Evolutionary conservation across 2,888 invertebrate genomes (phyloP).

Genomic region (Laspeyria flexula): DNA sequence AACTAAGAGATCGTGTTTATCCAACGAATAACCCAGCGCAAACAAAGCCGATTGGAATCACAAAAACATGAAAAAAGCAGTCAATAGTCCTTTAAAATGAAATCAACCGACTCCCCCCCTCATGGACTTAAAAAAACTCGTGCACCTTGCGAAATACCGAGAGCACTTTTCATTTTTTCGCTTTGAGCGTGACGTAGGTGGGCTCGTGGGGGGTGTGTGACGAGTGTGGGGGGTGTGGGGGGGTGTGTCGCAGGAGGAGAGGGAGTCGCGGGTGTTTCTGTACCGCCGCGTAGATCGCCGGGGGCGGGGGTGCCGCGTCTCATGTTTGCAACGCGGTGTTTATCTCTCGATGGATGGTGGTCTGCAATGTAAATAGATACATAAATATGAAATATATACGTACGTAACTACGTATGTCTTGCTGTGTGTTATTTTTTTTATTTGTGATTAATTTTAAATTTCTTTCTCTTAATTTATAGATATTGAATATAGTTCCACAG

Average conservation of each 20-base stretch:
- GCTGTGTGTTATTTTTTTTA: too few species aligned
- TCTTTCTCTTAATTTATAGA: too few species aligned
- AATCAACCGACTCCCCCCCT: slow-evolving; percentile 17
- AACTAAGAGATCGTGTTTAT: background rate
- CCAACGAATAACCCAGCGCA: slow-evolving; percentile 2
- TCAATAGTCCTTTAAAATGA: background rate
- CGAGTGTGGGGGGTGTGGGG: slow-evolving; percentile 10
- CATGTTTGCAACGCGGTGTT: slow-evolving; percentile 92
- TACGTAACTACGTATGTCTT: too few species aligned
- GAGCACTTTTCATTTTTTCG: slow-evolving; percentile 76
- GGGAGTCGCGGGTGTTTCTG: slow-evolving; percentile 44
- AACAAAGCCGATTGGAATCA: background rate
- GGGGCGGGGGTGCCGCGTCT: slow-evolving; percentile 73
- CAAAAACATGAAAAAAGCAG: background rate
- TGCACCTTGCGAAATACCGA: slow-evolving; percentile 84
- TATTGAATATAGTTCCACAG: too few species aligned
- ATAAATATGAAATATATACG: too few species aligned
- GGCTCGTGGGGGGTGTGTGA: slow-evolving; percentile 49
- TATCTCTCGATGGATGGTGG: slow-evolving; percentile 93
- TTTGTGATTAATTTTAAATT: too few species aligned
- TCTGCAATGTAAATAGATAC: slow-evolving; percentile 49
- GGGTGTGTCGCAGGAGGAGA: slow-evolving; percentile 43
- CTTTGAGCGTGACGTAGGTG: slow-evolving; percentile 71
- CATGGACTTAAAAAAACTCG: slow-evolving; percentile 56
- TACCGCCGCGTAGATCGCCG: slow-evolving; percentile 58